Conservation (phyloP, 2,888 invertebrate genomes). For the Pyrgus malvae region DNA sequence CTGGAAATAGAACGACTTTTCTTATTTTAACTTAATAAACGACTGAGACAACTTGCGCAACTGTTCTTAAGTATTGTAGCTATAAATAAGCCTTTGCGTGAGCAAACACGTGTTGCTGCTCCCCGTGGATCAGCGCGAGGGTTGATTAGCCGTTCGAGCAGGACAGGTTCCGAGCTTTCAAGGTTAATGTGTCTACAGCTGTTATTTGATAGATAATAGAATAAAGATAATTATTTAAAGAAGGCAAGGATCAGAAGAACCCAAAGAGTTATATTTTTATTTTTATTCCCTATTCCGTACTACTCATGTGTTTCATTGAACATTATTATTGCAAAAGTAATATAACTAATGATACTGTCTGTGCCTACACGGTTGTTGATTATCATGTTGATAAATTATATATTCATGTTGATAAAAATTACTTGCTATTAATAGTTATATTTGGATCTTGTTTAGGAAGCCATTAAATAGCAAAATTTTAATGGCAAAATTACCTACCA, state of each 20-base stretch:
- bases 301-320: too few relatives aligned
- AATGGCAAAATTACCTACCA: conserved; percentile 44
- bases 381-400: too few relatives aligned
- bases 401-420: too few relatives aligned
- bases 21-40: conserved; percentile 7
- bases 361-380: too few relatives aligned
- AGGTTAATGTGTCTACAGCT: conserved; percentile 33
- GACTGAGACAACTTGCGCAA: conserved; percentile 9
- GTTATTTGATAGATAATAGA: neutral
- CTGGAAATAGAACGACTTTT: neutral
- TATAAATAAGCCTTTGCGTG: conserved; percentile 64
- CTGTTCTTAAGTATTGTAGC: conserved; percentile 28
- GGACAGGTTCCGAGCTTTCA: conserved; percentile 59
- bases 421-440: too few relatives aligned
- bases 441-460: too few relatives aligned
- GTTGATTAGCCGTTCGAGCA: conserved; percentile 49
- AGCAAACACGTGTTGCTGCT: conserved; percentile 62
- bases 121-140: conserved; percentile 49
- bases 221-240: neutral
- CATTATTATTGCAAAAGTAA: too few relatives aligned
- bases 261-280: too few relatives aligned
- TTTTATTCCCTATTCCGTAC: too few relatives aligned
- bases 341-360: too few relatives aligned
- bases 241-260: neutral
- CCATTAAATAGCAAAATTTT: conserved; percentile 3